Evolutionary conservation across 2,888 invertebrate genomes (phyloP), one percentile per base, ranked within the genome.

Genomic region (Dasysyrphus albostriatus): DNA sequence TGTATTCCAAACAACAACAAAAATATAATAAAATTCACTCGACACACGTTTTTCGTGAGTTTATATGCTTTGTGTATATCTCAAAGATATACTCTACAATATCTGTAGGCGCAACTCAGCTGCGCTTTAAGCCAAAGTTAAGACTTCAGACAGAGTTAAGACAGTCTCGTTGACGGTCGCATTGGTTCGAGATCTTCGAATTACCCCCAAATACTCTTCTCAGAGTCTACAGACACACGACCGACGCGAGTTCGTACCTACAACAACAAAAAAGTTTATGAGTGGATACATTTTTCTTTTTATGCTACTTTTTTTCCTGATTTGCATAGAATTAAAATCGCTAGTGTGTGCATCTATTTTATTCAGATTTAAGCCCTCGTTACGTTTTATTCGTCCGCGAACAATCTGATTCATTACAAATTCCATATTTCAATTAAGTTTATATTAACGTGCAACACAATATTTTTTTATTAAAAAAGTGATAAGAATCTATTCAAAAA

Each of bases 81-180:
- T 47, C 44, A 67, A 85, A 81, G 63, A 67, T 65, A 59, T 61
- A 37, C 73, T 65, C 63, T 59, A 75, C n/a, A 69, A 51, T 44
- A 72, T 58, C 83, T 47, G 65, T 47, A 74, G 76, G 83, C 65
- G 78, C 72, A 87, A 78, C 87, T 87, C 75, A 87, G 82, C 54
- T 87, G 83, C 87, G 83, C 87, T 87, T 87, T 75, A 83, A 87
- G 75, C 78, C 87, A 79, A 47, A 59, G 32, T 67, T 65, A 75
- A 72, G 83, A 83, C 83, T 70, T 87, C 87, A 87, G 87, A 87
- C 87, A 87, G 87, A 87, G 87, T 87, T 83, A 78, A 83, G 87
- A 79, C 87, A 83, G 82, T 83, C 83, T 83, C 87, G 83, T 59
- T 75, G 79, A 72, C 87, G 87, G 87, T 83, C 83, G 87, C 87